Evolutionary conservation across 1,140 invertebrate genomes (phyloP).

Genomic region (Akabosia matsudoensis): DNA sequence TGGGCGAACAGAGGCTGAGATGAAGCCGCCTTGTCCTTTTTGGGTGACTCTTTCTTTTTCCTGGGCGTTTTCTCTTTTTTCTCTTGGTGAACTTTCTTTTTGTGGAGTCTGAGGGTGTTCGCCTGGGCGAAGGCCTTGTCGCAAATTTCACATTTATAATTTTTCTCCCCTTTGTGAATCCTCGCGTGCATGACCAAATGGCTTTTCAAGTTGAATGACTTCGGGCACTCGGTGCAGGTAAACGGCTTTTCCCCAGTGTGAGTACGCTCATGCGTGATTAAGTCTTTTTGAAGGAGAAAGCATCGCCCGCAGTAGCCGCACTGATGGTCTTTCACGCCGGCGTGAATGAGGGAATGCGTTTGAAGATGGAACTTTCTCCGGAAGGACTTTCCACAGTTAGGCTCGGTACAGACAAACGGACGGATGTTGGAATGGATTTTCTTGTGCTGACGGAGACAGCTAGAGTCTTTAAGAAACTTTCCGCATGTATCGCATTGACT

Average conservation of each 20-base stretch:
- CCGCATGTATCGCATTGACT: slow-evolving; percentile 33
- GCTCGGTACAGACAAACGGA: slow-evolving; percentile 11
- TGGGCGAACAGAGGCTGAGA: too few species aligned
- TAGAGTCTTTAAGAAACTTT: slow-evolving; percentile 29
- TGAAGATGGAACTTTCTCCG: slow-evolving; percentile 35
- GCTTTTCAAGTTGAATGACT: slow-evolving; percentile 36
- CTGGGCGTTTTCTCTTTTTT: background rate
- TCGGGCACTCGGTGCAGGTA: slow-evolving; percentile 26
- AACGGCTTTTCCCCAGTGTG: slow-evolving; percentile 36
- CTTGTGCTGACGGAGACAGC: slow-evolving; percentile 28
- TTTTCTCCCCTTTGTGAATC: slow-evolving; percentile 38
- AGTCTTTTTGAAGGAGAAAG: slow-evolving; percentile 31
- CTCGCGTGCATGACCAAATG: slow-evolving; percentile 33
- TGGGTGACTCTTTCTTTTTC: background rate
- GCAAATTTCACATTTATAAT: slow-evolving; percentile 38
- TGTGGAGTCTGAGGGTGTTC: slow-evolving; percentile 36
- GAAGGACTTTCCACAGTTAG: slow-evolving; percentile 35
- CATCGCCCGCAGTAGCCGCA: slow-evolving; percentile 34
- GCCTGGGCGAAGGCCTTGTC: slow-evolving; percentile 32
- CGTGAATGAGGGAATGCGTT: slow-evolving; percentile 33
- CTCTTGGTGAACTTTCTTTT: slow-evolving; percentile 24
- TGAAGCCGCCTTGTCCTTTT: too few species aligned
- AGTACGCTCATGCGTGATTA: slow-evolving; percentile 32
- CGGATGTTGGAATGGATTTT: slow-evolving; percentile 28
- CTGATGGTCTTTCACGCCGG: slow-evolving; percentile 31